Evolutionary conservation across 2,888 invertebrate species (phyloP).

Genomic region (Drosophila meridionalis): DNA sequence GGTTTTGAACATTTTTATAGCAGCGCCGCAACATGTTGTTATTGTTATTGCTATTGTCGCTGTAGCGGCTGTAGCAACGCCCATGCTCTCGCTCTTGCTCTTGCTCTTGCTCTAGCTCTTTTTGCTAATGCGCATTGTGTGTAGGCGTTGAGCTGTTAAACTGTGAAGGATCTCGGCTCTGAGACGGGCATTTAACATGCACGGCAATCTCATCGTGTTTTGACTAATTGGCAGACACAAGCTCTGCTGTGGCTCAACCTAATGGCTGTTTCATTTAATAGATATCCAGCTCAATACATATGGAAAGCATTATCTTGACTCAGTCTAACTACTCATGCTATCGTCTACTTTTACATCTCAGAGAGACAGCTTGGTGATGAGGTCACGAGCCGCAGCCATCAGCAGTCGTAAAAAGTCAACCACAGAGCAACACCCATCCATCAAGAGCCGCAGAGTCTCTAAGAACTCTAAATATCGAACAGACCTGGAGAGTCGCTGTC

Average conservation of each 20-base stretch:
- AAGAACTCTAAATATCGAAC: constrained; percentile 23
- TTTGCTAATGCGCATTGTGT: constrained; percentile 18
- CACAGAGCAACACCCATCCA: constrained; percentile 63
- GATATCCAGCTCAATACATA: not conserved
- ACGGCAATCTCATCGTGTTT: constrained; percentile 17
- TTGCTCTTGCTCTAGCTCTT: constrained; percentile 4
- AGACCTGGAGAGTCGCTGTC: constrained; percentile 43
- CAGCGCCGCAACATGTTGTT: constrained; percentile 29
- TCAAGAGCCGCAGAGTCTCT: constrained; percentile 44
- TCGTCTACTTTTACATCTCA: constrained; percentile 8
- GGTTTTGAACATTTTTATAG: constrained; percentile 55
- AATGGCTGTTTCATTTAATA: constrained; percentile 1
- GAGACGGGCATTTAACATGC: constrained; percentile 17
- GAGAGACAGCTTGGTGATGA: not conserved
- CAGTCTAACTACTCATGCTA: not conserved
- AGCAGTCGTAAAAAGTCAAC: constrained; percentile 35
- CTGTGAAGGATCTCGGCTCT: constrained; percentile 26
- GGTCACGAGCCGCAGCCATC: constrained; percentile 9
- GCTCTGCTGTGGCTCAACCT: constrained; percentile 1
- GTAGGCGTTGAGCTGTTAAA: constrained; percentile 31
- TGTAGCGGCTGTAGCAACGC: constrained; percentile 40
- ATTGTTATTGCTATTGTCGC: constrained; percentile 24
- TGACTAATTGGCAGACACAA: constrained; percentile 33
- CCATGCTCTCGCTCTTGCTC: constrained; percentile 29
- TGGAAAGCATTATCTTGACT: too few species aligned